phyloP scores from a whole-genome alignment of 2,113 vertebrate species.

The Panthera uncia region DNA sequence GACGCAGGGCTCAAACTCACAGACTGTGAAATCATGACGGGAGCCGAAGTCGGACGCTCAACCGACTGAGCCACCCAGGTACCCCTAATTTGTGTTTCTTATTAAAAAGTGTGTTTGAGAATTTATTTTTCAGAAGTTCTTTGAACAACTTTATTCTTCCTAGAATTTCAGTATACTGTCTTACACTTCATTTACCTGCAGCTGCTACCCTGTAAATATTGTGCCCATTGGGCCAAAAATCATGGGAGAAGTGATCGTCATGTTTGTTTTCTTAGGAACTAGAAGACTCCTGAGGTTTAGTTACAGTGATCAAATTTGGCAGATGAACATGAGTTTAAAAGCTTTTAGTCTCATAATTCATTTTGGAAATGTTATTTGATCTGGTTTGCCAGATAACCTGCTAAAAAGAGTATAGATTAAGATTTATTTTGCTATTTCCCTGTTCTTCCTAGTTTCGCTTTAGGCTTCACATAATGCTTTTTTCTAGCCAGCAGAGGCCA shows the following conservation, averaged over 20 bases:
- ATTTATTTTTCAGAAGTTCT: constrained; percentile 34
- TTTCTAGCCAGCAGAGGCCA: constrained; percentile 37
- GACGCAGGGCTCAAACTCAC: no score
- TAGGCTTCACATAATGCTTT: constrained; percentile 3
- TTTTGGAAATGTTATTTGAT: constrained; percentile 32
- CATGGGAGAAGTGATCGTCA: not conserved
- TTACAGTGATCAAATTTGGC: constrained; percentile 8
- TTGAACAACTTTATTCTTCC: not conserved
- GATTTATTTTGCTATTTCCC: not conserved
- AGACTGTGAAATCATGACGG: no score
- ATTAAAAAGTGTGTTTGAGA: not conserved
- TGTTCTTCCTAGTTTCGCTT: not conserved
- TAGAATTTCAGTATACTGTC: not conserved
- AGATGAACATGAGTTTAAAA: not conserved
- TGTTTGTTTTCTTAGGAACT: constrained; percentile 49
- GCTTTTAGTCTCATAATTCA: constrained; percentile 2
- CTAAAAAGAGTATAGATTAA: not conserved
- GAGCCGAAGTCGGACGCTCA: no score
- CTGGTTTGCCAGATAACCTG: not conserved
- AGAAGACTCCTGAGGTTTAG: not conserved
- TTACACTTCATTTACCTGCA: not conserved
- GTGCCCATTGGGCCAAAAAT: not conserved
- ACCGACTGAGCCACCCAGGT: no score
- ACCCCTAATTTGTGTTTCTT: not conserved
- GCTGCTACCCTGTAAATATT: not conserved